Evolutionary conservation across 1,140 invertebrate species (phyloP), one percentile per base, ranked within the genome.

Genomic region (Drosophila persimilis): DNA sequence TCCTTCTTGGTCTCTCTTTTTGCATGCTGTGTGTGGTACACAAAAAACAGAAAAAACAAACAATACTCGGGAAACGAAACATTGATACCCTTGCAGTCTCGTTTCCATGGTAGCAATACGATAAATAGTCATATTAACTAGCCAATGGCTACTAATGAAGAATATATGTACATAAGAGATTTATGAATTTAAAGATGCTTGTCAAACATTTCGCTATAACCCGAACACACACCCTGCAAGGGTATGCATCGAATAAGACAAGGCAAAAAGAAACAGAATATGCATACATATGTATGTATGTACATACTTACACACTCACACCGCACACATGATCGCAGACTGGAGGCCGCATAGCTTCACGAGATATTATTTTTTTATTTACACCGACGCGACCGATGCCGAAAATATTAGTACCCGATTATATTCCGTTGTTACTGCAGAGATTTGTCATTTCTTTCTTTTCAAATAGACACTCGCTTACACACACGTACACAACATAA

Each of bases 361-460:
- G 17, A 63, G 43, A 73, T 73, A 72, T 55, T 54, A 73, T 57
- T 73, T 73, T 73, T 65, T 75, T 69, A 77, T 76, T 77, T 75
- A 75, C 70, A 44, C 52, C 29, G 60, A 1, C 20, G 2, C 20
- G 31, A 55, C 43, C 45, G 70, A 51, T 65, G 66, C 54, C 71
- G 46, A 75, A 86, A 88, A 88, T 86, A 26, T 53, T 41, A 47
- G 45, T 29, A 45, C 66, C 56, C 44, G 56, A 50, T 69, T 65
- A 57, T 64, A 64, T 73, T 35, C 64, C 56, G 50, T 56, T 73
- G 35, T 56, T 56, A 41, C 66, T 35, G 39, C 55, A 62, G 51
- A 79, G 75, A 86, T 86, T 86, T 86, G 81, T 81, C 83, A 88
- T 86, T 39, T 39, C 4, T 39, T 88, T 78, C 75, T 39, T 39